phyloP scores from a whole-genome alignment of 2,888 invertebrate genomes.

The Chrysopilus asiliformis region DNA sequence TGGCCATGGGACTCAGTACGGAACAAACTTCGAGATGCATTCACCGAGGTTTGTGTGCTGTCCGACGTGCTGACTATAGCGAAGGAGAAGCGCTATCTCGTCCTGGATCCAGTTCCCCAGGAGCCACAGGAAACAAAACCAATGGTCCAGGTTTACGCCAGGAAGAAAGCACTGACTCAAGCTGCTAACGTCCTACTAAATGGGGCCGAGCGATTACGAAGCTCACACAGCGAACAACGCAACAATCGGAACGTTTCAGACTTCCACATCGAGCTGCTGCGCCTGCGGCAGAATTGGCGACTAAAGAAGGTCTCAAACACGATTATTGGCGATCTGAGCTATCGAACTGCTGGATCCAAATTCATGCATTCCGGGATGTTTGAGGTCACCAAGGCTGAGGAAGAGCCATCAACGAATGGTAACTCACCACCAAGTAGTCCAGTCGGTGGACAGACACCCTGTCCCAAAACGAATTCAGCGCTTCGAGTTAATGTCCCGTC shows the following conservation, averaged over 20 bases:
- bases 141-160: conserved; percentile 80
- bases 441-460: conserved; percentile 35
- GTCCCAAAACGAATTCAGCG: conserved; percentile 55
- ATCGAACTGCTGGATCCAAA: conserved; percentile 88
- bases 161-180: conserved; percentile 81
- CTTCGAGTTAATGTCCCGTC: conserved; percentile 85
- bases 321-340: conserved; percentile 92
- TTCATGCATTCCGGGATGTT: conserved; percentile 88
- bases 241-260: conserved; percentile 65
- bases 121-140: conserved; percentile 69
- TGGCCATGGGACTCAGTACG: conserved; percentile 96
- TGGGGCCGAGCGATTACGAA: conserved; percentile 76
- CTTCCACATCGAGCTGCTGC: conserved; percentile 82
- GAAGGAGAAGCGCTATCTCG: conserved; percentile 88
- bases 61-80: conserved; percentile 85
- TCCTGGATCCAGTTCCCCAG: conserved; percentile 83
- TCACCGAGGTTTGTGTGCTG: conserved; percentile 84
- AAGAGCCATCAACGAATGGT: conserved; percentile 34
- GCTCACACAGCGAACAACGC: conserved; percentile 66
- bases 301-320: conserved; percentile 91
- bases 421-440: conserved; percentile 42
- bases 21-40: conserved; percentile 73
- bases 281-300: conserved; percentile 86
- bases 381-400: conserved; percentile 88
- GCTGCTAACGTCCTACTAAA: conserved; percentile 72